Conservation (phyloP, 1,140 invertebrate genomes). For the Akabosia matsudoensis region DNA sequence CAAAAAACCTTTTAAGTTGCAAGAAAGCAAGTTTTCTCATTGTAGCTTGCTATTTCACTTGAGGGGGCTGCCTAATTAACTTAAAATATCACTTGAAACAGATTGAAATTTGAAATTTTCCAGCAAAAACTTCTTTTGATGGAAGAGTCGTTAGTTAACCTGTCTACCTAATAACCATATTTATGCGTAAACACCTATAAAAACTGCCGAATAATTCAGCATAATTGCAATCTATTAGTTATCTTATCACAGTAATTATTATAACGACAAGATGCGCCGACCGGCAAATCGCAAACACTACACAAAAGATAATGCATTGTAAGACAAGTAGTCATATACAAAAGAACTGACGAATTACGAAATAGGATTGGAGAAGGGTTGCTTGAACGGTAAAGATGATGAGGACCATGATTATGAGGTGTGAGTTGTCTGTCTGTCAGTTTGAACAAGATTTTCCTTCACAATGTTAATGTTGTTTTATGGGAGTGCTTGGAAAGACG, state of each 20-base stretch:
- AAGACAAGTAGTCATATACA: too few species aligned
- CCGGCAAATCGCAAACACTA: too few species aligned
- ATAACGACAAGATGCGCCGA: too few species aligned
- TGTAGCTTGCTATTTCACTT: background rate
- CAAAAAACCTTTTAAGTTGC: background rate
- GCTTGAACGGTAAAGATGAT: background rate
- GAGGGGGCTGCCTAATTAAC: background rate
- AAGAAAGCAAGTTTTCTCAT: background rate
- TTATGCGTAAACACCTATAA: too few species aligned
- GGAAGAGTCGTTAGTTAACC: too few species aligned
- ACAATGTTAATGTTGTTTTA: background rate
- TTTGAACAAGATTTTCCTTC: slow-evolving; percentile 6
- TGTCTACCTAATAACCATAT: too few species aligned
- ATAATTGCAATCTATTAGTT: too few species aligned
- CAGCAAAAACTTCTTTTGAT: background rate
- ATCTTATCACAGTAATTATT: too few species aligned
- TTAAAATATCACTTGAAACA: background rate
- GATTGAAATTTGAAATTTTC: background rate
- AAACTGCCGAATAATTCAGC: too few species aligned
- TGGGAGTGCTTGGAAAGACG: background rate
- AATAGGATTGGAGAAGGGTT: background rate
- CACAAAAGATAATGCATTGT: too few species aligned
- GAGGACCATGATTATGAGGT: background rate
- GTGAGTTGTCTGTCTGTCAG: background rate
- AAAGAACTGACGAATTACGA: background rate